Base-by-base conservation (phyloP, 2,113 vertebrate species). In the Petromus typicus region DNA sequence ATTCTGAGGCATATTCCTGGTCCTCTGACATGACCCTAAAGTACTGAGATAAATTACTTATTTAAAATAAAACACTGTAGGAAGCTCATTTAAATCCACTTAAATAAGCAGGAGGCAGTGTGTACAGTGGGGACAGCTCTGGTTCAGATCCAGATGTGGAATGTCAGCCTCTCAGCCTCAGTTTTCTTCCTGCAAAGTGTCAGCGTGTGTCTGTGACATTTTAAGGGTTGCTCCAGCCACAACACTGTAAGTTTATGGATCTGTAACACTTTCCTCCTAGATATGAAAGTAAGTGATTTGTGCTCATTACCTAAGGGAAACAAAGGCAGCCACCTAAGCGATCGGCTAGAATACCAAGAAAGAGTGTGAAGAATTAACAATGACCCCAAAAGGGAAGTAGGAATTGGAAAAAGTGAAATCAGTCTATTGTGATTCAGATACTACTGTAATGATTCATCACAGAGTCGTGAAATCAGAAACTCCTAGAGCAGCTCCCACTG, bases 41-140 rank as follows among this genome's bases (percentile, higher is more conserved):
- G 23, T 91, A 57, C 75, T 89, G 82, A 87, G 48, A 98, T 95
- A 80, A 87, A 90, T 3, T 73, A 87, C 54, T 69, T 86, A 88
- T 80, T 67, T 79, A 13, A 94, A 93, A 96, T 83, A 43, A 95
- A 94, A 88, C 8, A 78, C 18, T 45, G 5, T 9, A 86, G 48
- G 84, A 79, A 91, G 34, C 45, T 94, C 43, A 88, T 91, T 86
- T 51, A 93, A 69, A 61, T 80, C 12, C 71, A 88, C 32, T 73
- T 73, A 75, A 88, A 64, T 18, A 51, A 61, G 34, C 34, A 73
- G 30, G 25, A 71, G 59, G 5, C 17, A 9, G 3, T 3, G 59
- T 14, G n/a, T 13, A 34, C 7, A 23, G 22, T 2, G 59, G 34
- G 63, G 43, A 82, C 5, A 78, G 66, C 27, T 89, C 66, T 76